Evolutionary conservation across 2,888 invertebrate species (phyloP).

Genomic region (Ypsolopha sequella): DNA sequence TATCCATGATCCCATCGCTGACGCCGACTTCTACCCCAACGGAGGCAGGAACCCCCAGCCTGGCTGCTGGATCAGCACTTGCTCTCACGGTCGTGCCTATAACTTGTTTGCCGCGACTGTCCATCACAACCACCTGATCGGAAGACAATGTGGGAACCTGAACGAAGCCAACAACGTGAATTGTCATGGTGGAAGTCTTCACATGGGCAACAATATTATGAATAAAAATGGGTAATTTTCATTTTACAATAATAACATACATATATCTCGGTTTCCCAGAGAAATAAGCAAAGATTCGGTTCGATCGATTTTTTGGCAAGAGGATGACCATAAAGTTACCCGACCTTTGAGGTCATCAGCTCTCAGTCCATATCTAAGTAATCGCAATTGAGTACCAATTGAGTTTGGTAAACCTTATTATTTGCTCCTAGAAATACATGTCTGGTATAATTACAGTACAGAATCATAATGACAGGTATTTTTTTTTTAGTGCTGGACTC

Average conservation of each 20-base stretch:
- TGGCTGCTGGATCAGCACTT: conserved; percentile 35
- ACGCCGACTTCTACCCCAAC: conserved; percentile 53
- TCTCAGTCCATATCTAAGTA: too few species aligned
- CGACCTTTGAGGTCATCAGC: too few species aligned
- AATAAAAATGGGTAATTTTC: conserved; percentile 30
- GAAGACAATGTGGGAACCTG: conserved; percentile 26
- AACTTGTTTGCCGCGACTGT: conserved; percentile 38
- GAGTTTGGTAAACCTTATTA: too few species aligned
- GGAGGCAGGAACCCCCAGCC: conserved; percentile 46
- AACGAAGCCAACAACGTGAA: conserved; percentile 25
- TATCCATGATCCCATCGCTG: conserved; percentile 31
- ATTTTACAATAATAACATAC: too few species aligned
- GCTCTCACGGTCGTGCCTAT: conserved; percentile 40
- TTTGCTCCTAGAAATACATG: too few species aligned
- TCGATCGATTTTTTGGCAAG: too few species aligned
- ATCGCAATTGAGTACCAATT: too few species aligned
- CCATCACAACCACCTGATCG: conserved; percentile 30
- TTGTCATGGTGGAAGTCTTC: conserved; percentile 24
- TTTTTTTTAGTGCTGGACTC: conserved; percentile 17
- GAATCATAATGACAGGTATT: too few species aligned
- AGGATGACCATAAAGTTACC: too few species aligned
- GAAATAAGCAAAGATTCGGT: too few species aligned
- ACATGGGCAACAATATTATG: conserved; percentile 35
- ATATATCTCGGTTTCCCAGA: too few species aligned
- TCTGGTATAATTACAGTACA: too few species aligned